Evolutionary conservation across 2,888 invertebrate species (phyloP), one percentile per base, ranked within the genome.

Genomic region (Noctua pronuba): DNA sequence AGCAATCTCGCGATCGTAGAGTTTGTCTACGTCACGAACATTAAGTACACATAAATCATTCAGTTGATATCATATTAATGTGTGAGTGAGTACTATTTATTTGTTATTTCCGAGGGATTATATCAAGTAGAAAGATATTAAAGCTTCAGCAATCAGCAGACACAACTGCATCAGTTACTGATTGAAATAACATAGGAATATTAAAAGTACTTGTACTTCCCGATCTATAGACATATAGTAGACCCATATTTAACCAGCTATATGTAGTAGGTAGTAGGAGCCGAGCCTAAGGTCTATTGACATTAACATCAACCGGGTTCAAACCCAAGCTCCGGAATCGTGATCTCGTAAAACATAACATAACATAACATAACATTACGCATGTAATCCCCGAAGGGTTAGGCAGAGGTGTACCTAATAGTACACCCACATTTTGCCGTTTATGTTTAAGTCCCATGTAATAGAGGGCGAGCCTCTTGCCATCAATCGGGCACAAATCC

Each of bases 11-110:
- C 16, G 16, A 1, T 41, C 41, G 41, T 41, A 41, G 65, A 41
- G 8, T 41, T 41, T 41, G n/a, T n/a, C n/a, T 41, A 65, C 65
- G 41, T 65, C 65, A 28, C 28, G 8, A 41, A 41, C n/a, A 7
- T 7, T 64, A 38, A 24, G n/a, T 13, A 64, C 24, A n/a, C 16
- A 67, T 24, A 49, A 38, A 66, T 66, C 28, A 65, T 49, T 38
- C 1, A 10, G 7, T n/a, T 46, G 38, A 46, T 64, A 35, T 72
- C n/a, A 8, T 70, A 46, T 46, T n/a, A 46, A 7, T 2, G 21
- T 46, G 44, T 72, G n/a, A 38, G 44, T 72, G n/a, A 38, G 28
- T 62, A n/a, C 44, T 71, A 16, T n/a, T n/a, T 58, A 38, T 58
- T 62, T 31, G 6, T n/a, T 31, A 4, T 31, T 35, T 72, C 6